A percentile compares a stretch with the other conserved stretches of the same genome.
phyloP scores from a whole-genome alignment of 92 coral and sea anemone species.

The Palythoa heliodiscus region DNA sequence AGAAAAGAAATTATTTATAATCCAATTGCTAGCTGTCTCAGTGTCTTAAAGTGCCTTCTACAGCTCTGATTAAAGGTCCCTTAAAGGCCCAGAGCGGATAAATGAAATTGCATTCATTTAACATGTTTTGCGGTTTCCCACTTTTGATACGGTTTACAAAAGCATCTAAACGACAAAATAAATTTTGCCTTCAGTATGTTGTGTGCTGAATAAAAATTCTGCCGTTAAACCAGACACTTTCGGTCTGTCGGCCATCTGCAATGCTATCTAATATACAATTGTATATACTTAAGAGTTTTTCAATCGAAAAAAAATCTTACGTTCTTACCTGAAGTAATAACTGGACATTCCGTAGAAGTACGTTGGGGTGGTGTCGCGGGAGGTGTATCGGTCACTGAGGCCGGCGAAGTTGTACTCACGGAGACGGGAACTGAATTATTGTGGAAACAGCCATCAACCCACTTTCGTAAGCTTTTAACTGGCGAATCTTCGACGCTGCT shows the following conservation, averaged over 20 bases:
- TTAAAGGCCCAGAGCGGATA: slow-evolving; percentile 14
- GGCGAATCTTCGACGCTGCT: slow-evolving; percentile 88
- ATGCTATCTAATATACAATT: slow-evolving; percentile 24
- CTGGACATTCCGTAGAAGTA: slow-evolving; percentile 76
- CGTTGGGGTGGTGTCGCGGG: slow-evolving; percentile 89
- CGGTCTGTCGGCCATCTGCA: slow-evolving; percentile 31
- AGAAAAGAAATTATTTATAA: background rate
- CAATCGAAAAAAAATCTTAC: background rate
- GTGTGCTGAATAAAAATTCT: background rate
- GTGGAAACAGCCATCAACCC: slow-evolving; percentile 99
- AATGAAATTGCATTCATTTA: slow-evolving; percentile 9
- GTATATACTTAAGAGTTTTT: slow-evolving; percentile 30
- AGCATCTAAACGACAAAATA: background rate
- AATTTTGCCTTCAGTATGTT: background rate
- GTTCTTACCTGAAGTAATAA: slow-evolving; percentile 73
- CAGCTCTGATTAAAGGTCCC: slow-evolving; percentile 3
- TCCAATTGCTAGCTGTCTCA: background rate
- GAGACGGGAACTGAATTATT: slow-evolving; percentile 46
- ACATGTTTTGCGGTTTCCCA: slow-evolving; percentile 1
- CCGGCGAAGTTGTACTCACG: slow-evolving; percentile 49
- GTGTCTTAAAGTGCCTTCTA: background rate
- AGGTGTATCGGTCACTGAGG: slow-evolving; percentile 69
- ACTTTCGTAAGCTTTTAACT: slow-evolving; percentile 92
- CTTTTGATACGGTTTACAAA: background rate
- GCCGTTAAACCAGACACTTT: slow-evolving; percentile 26